Conservation (phyloP, 2,888 invertebrate genomes). For the Rhagium mordax region DNA sequence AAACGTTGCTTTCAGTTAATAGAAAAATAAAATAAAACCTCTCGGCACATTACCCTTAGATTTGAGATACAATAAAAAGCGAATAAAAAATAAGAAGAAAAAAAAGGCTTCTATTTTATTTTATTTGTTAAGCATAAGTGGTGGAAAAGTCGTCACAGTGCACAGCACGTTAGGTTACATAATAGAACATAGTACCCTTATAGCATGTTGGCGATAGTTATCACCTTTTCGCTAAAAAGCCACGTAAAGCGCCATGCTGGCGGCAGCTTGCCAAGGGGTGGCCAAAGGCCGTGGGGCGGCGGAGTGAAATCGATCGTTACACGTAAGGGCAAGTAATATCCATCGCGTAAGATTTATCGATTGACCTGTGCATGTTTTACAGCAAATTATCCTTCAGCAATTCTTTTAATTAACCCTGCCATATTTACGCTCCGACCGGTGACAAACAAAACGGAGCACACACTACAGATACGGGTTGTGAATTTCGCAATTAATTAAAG, state of each 20-base stretch:
- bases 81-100: conserved; percentile 11
- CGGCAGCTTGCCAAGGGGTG: conserved; percentile 47
- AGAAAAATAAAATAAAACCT: conserved; percentile 16
- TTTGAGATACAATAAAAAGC: conserved; percentile 2
- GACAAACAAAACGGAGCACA: conserved; percentile 24
- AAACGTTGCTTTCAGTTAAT: neutral
- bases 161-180: conserved; percentile 64
- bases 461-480: neutral
- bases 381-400: conserved; percentile 51
- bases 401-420: conserved; percentile 52
- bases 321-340: conserved; percentile 66
- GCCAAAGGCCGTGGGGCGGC: conserved; percentile 45
- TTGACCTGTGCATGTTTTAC: conserved; percentile 63
- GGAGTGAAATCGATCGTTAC: conserved; percentile 61
- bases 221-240: conserved; percentile 65
- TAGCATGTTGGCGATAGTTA: conserved; percentile 65
- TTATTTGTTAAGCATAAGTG: conserved; percentile 32
- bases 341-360: conserved; percentile 66
- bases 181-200: conserved; percentile 64
- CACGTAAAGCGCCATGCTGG: conserved; percentile 50
- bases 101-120: conserved; percentile 22
- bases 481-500: neutral
- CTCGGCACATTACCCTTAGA: conserved; percentile 9
- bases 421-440: conserved; percentile 20
- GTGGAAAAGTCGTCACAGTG: conserved; percentile 56